These are phyloP conservation scores for Agrypnus murinus DNA, from an alignment of 2,888 invertebrate species.

Conservation along the genomic window DNA sequence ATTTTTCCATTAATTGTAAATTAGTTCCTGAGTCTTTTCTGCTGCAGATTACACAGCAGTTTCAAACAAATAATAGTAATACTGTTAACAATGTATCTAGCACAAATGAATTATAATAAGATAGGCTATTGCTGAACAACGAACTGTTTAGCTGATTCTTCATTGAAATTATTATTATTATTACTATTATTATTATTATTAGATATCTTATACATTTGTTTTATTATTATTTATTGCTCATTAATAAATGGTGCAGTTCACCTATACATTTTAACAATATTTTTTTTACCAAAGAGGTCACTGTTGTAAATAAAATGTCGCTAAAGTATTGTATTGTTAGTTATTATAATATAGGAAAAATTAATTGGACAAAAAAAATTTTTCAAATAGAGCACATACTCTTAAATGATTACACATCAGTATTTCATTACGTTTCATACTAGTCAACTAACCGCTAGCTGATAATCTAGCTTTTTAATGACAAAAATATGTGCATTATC, in stretches of 20 bases:
- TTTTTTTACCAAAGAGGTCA: conserved; percentile 69
- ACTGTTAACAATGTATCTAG: conserved; percentile 66
- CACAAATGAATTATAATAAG: conserved; percentile 66
- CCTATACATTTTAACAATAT: conserved; percentile 63
- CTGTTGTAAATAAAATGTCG: conserved; percentile 67
- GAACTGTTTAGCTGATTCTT: conserved; percentile 58
- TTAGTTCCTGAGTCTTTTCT: conserved; percentile 67
- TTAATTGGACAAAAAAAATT: conserved; percentile 61
- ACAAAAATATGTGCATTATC: conserved; percentile 54
- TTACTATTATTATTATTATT: conserved; percentile 41
- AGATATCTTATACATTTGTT: conserved; percentile 40
- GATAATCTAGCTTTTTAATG: conserved; percentile 55
- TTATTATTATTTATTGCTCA: conserved; percentile 66
- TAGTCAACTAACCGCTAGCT: conserved; percentile 56
- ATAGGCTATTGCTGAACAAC: conserved; percentile 64
- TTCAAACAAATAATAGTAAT: conserved; percentile 54
- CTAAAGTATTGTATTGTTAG: conserved; percentile 65
- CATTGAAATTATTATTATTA: conserved; percentile 34
- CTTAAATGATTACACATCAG: conserved; percentile 66
- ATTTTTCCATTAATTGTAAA: conserved; percentile 68
- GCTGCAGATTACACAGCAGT: conserved; percentile 55
- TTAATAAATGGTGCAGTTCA: conserved; percentile 63
- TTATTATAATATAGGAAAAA: conserved; percentile 59
- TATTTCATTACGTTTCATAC: conserved; percentile 61
- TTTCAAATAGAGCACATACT: conserved; percentile 67